Evolutionary conservation across 2,888 invertebrate species (phyloP), one percentile per base, ranked within the genome.

Genomic region (Polydrusus cervinus): DNA sequence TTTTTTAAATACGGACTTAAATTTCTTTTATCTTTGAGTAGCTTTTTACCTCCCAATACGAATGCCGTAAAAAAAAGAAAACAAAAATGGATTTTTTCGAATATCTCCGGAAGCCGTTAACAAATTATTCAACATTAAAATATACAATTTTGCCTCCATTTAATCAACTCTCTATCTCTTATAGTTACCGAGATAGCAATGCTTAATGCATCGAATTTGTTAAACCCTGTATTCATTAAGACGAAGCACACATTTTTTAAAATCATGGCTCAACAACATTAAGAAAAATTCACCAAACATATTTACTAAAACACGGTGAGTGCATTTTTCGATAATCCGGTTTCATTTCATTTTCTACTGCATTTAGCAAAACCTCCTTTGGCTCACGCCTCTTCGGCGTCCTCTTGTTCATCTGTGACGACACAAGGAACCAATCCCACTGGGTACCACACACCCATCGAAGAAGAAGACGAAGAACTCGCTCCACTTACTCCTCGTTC

Each of bases 391-490:
- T 89, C 89, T 78, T 91, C 91, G 80, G 88, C 89, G 80, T 89
- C 89, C 55, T 90, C 91, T 53, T 93, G 93, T 82, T 89, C 89
- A 79, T 90, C 91, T 8, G 89, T 88, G 14, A 90, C 90, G 10
- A 91, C 92, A 66, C 90, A 90, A 68, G 91, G 89, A 85, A 89
- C 89, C 8, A 76, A 76, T 47, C 90, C 90, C 1, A 93, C 93
- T 72, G 94, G 94, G 76, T 95, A 93, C 87, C 93, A 94, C 86
- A 95, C 95, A 0, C 95, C 95, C 16, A 90, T 94, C 80, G 92
- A 93, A 83, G 92, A 90, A 71, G 77, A 76, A 72, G 84, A 85
- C 64, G 83, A 84, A 25, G 81, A 79, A 38, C 83, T 82, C 9
- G 87, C 89, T 2, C 89, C 90, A 16, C 80, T 89, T 75, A 89